phyloP scores from a whole-genome alignment of 2,113 vertebrate genomes.

The Chelonoidis abingdonii region DNA sequence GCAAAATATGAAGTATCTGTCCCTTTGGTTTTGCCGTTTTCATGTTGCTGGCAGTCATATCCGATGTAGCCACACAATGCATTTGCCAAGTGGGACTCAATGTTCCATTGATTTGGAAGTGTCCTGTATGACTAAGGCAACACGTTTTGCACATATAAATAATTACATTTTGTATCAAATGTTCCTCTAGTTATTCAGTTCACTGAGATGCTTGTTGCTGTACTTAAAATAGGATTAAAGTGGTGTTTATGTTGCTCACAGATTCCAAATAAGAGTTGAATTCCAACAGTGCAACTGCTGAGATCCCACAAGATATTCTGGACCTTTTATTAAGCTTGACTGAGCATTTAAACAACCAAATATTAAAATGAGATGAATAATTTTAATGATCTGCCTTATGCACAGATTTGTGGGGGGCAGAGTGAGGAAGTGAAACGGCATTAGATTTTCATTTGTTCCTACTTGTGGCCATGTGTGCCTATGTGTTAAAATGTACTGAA shows the following conservation, averaged over 20 bases:
- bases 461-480: not conserved
- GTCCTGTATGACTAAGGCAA: constrained; percentile 1
- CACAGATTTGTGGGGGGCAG: not conserved
- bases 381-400: not conserved
- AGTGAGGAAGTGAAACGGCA: not conserved
- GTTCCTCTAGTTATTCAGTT: not conserved
- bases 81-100: constrained; percentile 14
- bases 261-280: not conserved
- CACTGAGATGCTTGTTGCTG: not conserved
- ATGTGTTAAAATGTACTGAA: not conserved
- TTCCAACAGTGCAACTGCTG: not conserved
- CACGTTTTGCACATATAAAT: constrained; percentile 40
- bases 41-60: not conserved
- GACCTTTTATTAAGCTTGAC: not conserved
- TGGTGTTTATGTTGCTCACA: not conserved
- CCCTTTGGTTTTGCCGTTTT: not conserved
- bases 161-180: constrained; percentile 42
- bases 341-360: not conserved
- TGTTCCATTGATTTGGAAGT: constrained; percentile 30
- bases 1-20: not conserved
- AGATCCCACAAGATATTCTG: not conserved
- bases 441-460: not conserved
- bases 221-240: constrained; percentile 26
- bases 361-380: not conserved
- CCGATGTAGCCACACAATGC: not conserved